These are phyloP conservation scores for Conomelus anceps DNA, from an alignment of 2,888 invertebrate species.

Conservation along the genomic window DNA sequence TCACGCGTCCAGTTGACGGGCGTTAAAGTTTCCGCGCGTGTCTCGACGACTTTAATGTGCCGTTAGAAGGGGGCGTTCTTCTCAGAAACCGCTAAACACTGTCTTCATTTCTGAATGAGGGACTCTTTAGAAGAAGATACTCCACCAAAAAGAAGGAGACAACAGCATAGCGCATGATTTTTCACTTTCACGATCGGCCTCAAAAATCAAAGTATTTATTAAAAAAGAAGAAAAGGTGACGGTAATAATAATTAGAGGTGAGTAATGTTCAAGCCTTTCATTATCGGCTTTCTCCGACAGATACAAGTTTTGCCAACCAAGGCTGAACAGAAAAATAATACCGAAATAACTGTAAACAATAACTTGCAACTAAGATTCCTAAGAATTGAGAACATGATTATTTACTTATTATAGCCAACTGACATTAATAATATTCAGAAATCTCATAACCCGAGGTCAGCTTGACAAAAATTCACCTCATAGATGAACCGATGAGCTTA, in stretches of 20 bases:
- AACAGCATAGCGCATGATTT: background rate
- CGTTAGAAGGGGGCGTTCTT: background rate
- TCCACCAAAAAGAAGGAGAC: background rate
- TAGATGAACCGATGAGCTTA: background rate
- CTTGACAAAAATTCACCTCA: background rate
- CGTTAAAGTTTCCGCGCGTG: background rate
- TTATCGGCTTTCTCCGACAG: background rate
- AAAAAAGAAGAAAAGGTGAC: background rate
- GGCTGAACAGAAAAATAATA: background rate
- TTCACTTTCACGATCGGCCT: background rate
- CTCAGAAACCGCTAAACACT: background rate
- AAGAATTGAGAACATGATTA: background rate
- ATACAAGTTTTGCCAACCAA: background rate
- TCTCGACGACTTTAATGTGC: background rate
- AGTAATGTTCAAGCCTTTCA: background rate
- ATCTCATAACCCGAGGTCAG: background rate
- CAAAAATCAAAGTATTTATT: background rate
- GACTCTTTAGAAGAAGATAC: background rate
- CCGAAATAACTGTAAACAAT: background rate
- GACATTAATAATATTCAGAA: background rate
- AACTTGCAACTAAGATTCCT: background rate
- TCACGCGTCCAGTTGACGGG: background rate
- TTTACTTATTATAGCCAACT: background rate
- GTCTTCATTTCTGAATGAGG: background rate
- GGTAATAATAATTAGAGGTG: background rate